Conservation (phyloP, 2,888 invertebrate species). For the Tortricodes alternella region DNA sequence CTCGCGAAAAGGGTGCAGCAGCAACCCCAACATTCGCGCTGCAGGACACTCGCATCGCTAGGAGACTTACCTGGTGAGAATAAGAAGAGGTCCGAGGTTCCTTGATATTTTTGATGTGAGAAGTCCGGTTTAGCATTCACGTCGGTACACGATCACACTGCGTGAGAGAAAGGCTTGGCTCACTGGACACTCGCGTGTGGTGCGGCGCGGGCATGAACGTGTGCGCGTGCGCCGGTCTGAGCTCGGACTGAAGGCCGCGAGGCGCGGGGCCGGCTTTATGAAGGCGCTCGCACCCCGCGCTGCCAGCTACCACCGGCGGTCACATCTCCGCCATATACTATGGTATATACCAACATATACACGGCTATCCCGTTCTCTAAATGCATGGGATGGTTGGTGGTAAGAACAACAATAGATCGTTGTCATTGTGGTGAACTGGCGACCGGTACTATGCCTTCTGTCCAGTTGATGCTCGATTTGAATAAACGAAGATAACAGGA, state of each 20-base stretch:
- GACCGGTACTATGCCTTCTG: too few species aligned
- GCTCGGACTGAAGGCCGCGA: slow-evolving; percentile 77
- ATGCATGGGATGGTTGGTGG: too few species aligned
- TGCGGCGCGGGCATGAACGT: slow-evolving; percentile 68
- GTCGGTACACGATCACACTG: slow-evolving; percentile 78
- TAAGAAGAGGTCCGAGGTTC: slow-evolving; percentile 62
- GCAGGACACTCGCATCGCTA: slow-evolving; percentile 36
- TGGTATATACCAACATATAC: slow-evolving; percentile 16
- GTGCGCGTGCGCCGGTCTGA: slow-evolving; percentile 69
- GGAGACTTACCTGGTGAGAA: slow-evolving; percentile 65
- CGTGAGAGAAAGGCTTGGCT: slow-evolving; percentile 80
- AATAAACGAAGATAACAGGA: too few species aligned
- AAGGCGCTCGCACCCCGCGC: slow-evolving; percentile 59
- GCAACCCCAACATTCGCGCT: slow-evolving; percentile 34
- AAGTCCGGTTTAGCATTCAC: slow-evolving; percentile 80
- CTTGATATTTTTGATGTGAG: slow-evolving; percentile 67
- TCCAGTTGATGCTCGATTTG: too few species aligned
- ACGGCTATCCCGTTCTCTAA: too few species aligned
- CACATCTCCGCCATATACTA: slow-evolving; percentile 32
- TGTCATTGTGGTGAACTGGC: too few species aligned
- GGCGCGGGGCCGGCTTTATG: slow-evolving; percentile 77
- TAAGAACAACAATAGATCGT: too few species aligned
- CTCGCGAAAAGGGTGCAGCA: slow-evolving; percentile 29
- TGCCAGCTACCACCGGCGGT: slow-evolving; percentile 41
- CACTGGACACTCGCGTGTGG: slow-evolving; percentile 74